A percentile compares a stretch with the other conserved stretches of the same genome.
Conservation (phyloP, 2,888 invertebrate species). For the Alitta virens region DNA sequence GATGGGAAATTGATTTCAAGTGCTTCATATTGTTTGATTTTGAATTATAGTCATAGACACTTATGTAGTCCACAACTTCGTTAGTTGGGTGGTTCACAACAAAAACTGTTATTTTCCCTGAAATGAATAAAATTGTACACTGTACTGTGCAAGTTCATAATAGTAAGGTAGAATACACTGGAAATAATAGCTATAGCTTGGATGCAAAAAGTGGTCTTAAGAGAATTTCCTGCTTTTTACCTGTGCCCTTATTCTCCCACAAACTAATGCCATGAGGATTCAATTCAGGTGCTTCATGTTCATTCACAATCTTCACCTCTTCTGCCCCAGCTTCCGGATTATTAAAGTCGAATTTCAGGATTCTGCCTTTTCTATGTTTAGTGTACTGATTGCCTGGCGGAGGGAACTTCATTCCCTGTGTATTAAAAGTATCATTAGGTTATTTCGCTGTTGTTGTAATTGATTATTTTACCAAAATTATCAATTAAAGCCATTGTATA, state of each 20-base stretch:
- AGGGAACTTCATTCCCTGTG: not conserved
- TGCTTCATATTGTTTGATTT: not conserved
- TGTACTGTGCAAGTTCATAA: too few relatives aligned
- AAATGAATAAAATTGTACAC: not conserved
- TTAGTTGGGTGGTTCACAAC: conserved; percentile 1
- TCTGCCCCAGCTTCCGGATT: conserved; percentile 2
- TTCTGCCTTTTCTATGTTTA: not conserved
- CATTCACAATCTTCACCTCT: not conserved
- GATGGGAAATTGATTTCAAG: not conserved
- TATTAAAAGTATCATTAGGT: too few relatives aligned
- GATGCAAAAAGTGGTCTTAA: too few relatives aligned
- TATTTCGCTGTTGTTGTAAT: too few relatives aligned
- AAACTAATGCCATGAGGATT: conserved; percentile 6
- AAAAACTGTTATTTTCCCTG: not conserved
- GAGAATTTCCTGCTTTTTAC: too few relatives aligned
- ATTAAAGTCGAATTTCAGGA: conserved; percentile 5
- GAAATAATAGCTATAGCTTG: too few relatives aligned
- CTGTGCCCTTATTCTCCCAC: not conserved
- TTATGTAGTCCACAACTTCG: not conserved
- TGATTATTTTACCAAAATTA: too few relatives aligned
- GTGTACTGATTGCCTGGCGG: not conserved
- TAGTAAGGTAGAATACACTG: too few relatives aligned
- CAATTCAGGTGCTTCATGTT: not conserved
- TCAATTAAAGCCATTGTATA: too few relatives aligned
- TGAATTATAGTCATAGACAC: not conserved